phyloP scores from a whole-genome alignment of 1,140 invertebrate species.

The Drosophila azteca region DNA sequence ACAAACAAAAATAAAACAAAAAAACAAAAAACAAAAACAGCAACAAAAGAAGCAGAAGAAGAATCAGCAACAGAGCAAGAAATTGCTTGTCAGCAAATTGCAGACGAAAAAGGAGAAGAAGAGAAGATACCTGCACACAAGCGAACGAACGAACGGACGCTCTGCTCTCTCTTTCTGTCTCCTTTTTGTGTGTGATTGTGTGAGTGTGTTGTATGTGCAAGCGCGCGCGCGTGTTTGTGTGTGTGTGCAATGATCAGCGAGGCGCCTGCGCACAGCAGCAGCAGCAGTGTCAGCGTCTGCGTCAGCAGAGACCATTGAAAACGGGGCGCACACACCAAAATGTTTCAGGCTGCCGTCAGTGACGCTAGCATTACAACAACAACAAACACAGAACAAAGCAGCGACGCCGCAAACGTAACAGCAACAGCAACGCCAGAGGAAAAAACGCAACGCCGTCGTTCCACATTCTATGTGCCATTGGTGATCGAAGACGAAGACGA shows the following conservation, averaged over 20 bases:
- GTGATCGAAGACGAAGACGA: constrained; percentile 83
- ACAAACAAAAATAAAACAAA: constrained; percentile 33
- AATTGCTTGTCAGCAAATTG: constrained; percentile 61
- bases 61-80: constrained; percentile 30
- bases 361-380: constrained; percentile 63
- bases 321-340: constrained; percentile 58
- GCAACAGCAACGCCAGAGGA: constrained; percentile 68
- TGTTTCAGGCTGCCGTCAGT: constrained; percentile 69
- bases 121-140: constrained; percentile 13
- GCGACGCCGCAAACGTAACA: constrained; percentile 57
- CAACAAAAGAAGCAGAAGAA: constrained; percentile 26
- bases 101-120: constrained; percentile 28
- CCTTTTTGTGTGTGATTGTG: constrained; percentile 7
- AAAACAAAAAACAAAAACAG: constrained; percentile 23
- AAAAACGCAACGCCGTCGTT: constrained; percentile 84
- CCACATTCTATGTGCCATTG: constrained; percentile 86
- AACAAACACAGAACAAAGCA: constrained; percentile 48
- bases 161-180: constrained; percentile 18
- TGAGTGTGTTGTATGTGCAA: constrained; percentile 10
- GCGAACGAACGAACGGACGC: not conserved
- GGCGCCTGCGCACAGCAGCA: constrained; percentile 40
- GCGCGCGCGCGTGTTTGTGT: not conserved
- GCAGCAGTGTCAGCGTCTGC: constrained; percentile 2
- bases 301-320: constrained; percentile 28
- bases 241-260: constrained; percentile 41